phyloP scores from a whole-genome alignment of 2,113 vertebrate species.

The Vireo altiloquus region DNA sequence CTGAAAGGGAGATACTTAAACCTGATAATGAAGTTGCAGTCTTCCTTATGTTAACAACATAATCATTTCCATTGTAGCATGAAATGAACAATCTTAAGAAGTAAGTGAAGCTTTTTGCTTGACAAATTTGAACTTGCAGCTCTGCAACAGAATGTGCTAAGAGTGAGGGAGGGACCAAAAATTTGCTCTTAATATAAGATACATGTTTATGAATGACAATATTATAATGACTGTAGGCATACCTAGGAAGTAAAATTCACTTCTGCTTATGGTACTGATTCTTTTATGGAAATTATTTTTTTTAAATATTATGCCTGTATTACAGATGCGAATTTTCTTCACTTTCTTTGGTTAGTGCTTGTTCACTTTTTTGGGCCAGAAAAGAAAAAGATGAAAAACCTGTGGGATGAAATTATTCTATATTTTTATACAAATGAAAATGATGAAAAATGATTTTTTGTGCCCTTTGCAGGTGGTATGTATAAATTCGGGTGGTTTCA shows the following conservation, averaged over 20 bases:
- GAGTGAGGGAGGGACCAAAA: neutral
- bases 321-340: neutral
- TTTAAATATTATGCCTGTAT: neutral
- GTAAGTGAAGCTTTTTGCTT: conserved; percentile 36
- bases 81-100: conserved; percentile 24
- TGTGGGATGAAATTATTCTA: neutral
- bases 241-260: neutral
- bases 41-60: conserved; percentile 28
- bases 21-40: conserved; percentile 41
- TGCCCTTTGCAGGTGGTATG: neutral
- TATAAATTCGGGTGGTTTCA: neutral
- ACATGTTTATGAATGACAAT: neutral
- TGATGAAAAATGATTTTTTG: neutral
- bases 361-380: neutral
- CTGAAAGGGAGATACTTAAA: conserved; percentile 27
- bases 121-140: neutral
- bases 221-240: neutral
- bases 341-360: neutral
- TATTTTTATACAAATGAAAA: neutral
- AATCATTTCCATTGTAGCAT: conserved; percentile 37
- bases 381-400: neutral
- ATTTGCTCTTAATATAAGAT: neutral
- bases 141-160: neutral
- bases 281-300: neutral
- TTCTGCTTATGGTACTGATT: neutral